These are phyloP conservation scores for Nephrotoma guestfalica DNA, from an alignment of 2,888 invertebrate species.

Conservation along the genomic window DNA sequence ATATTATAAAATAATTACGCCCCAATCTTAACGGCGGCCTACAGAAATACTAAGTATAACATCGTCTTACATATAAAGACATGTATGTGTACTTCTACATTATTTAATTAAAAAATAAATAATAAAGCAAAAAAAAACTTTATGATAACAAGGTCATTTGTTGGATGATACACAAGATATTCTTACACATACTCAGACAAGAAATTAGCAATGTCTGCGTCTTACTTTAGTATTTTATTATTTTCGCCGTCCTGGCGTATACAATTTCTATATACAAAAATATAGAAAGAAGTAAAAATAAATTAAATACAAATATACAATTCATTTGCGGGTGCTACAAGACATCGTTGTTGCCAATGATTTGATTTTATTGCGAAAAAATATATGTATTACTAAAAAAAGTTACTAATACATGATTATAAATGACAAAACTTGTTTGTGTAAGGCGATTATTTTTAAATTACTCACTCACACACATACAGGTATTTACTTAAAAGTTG, in stretches of 20 bases:
- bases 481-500: neutral
- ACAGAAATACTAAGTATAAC: neutral
- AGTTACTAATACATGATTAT: neutral
- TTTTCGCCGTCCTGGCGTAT: neutral
- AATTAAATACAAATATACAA: neutral
- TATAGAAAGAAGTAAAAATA: neutral
- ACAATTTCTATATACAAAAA: neutral
- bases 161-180: neutral
- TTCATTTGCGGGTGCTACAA: neutral
- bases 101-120: neutral
- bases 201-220: neutral
- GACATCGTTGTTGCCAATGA: neutral
- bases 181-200: neutral
- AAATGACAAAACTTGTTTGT: neutral
- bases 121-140: neutral
- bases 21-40: neutral
- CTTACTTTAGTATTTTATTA: neutral
- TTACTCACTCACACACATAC: neutral
- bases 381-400: neutral
- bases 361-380: neutral
- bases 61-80: neutral
- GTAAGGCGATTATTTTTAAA: neutral
- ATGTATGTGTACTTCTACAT: neutral
- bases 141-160: slow-evolving; percentile 3
- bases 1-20: neutral